Evolutionary conservation across 2,797 vertebrate genomes (phyloP).

Genomic region (Euphonia xanthogaster): DNA sequence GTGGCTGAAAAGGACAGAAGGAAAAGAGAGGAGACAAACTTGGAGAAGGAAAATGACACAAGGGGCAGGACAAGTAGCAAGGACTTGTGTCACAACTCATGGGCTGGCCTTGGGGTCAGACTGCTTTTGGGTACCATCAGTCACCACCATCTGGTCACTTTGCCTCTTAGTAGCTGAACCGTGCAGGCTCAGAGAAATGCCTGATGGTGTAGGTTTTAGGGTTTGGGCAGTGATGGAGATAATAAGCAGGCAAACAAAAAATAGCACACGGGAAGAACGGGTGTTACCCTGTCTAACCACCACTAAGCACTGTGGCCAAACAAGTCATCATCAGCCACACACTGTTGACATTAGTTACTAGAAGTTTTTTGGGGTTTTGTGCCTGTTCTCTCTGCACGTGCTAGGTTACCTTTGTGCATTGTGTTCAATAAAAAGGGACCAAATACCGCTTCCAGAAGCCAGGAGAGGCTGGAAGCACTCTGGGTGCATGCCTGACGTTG

Average conservation of each 20-base stretch:
- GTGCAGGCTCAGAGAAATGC: background rate
- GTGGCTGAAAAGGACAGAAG: background rate
- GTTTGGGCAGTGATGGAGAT: background rate
- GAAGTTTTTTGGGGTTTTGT: background rate
- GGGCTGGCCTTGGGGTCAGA: background rate
- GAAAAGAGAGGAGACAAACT: background rate
- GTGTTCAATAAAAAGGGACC: background rate
- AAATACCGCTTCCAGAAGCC: background rate
- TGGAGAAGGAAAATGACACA: background rate
- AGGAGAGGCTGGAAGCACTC: background rate
- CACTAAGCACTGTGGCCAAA: background rate
- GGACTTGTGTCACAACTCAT: fast-evolving
- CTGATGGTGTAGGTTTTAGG: background rate
- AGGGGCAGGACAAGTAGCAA: background rate
- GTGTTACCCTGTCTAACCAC: background rate
- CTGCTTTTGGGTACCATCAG: background rate
- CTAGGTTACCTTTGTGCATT: background rate
- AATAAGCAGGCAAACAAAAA: background rate
- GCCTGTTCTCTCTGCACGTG: fast-evolving
- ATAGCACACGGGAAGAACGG: too few species aligned
- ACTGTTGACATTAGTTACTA: background rate
- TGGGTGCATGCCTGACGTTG: fast-evolving
- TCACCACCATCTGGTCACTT: background rate
- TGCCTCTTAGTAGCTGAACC: background rate
- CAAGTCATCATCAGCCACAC: background rate